Base-by-base conservation (phyloP, 2,888 invertebrate genomes). In the Netelia inedita region DNA sequence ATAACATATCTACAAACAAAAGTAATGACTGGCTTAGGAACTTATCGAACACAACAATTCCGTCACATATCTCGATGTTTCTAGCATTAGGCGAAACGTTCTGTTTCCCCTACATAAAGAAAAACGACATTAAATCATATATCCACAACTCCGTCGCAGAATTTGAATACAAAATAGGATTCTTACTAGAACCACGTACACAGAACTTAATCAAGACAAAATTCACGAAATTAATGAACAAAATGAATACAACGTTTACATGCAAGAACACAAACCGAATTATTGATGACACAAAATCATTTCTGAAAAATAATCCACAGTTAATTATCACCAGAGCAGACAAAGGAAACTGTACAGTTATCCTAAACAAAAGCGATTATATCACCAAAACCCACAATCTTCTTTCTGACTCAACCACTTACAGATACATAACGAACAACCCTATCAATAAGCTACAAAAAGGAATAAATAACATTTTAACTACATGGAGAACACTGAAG, bases 351-450 rank as follows among this genome's bases (percentile, higher is more conserved):
- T n/a, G n/a, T n/a, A n/a, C n/a, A n/a, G n/a, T n/a, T n/a, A n/a
- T n/a, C n/a, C n/a, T n/a, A 71, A 9, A 71, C 55, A 71, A 53
- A 28, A 16, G 1, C 2, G 55, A 71, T 0, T 71, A 71, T 28
- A 71, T n/a, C 50, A n/a, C 21, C 0, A 35, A 35, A 55, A 55
- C 55, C 14, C 3, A 2, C 53, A 21, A 28, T 2, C 16, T 71
- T 35, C 19, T 71, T 1, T 2, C 23, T 0, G 69, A 55, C 16
- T 16, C 53, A 9, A 71, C 21, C 1, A 71, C 69, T 0, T 71
- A 71, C n/a, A 23, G 1, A 28, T 14, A 28, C 3, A 69, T 28
- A 23, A 53, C 53, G 1, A 71, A 41, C n/a, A 55, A 71, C 10
- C 69, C 69, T 2, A 3, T 71, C 0, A 55, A 55, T 9, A 35